These are phyloP conservation scores for Marmota flaviventris DNA, from an alignment of 2,113 vertebrate genomes.

Conservation along the genomic window DNA sequence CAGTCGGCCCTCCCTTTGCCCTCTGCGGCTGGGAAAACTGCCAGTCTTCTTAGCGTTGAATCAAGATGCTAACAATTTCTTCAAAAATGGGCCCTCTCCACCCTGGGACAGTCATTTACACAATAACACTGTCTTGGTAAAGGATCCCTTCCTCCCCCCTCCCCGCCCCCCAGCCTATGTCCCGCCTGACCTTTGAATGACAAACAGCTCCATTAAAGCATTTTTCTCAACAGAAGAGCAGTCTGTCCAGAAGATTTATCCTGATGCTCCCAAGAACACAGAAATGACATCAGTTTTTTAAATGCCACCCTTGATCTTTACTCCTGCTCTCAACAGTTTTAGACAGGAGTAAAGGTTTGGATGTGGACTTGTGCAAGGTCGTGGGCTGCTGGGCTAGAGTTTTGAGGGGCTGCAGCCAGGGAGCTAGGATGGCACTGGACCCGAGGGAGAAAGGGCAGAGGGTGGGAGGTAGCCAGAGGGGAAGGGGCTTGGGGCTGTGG, in stretches of 20 bases:
- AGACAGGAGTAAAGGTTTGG: neutral
- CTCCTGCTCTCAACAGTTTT: neutral
- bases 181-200: neutral
- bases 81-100: neutral
- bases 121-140: neutral
- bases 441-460: neutral
- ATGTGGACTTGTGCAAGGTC: neutral
- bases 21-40: neutral
- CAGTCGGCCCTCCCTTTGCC: neutral
- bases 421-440: neutral
- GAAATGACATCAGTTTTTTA: constrained; percentile 8
- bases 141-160: neutral
- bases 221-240: neutral
- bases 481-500: neutral
- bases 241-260: constrained; percentile 32
- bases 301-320: constrained; percentile 13
- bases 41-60: neutral
- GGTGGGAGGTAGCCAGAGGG: neutral
- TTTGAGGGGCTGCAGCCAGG: neutral
- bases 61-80: neutral
- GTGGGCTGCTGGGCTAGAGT: neutral
- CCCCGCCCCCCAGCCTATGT: neutral
- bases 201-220: neutral
- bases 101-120: neutral
- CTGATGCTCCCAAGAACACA: neutral